These are phyloP conservation scores for Ectropis grisescens DNA, from an alignment of 1,140 invertebrate genomes.

Conservation along the genomic window DNA sequence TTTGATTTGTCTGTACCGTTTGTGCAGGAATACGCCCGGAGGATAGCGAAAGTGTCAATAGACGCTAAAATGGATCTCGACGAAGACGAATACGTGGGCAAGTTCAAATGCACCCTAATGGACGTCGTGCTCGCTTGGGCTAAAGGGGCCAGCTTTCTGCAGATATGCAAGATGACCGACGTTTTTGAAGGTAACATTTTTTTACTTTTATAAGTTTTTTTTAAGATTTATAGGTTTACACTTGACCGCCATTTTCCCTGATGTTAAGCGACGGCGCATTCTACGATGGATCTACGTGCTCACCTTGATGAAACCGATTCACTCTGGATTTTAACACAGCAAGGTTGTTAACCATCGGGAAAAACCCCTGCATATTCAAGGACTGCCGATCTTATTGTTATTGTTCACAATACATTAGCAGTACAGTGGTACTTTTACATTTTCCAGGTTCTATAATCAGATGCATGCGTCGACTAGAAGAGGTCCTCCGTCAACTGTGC, in stretches of 20 bases:
- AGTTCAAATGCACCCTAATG: constrained; percentile 96
- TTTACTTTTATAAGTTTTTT: constrained; percentile 1
- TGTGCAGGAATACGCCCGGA: constrained; percentile 86
- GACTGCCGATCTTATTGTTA: too few relatives aligned
- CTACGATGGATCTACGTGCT: too few relatives aligned
- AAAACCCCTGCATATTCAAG: too few relatives aligned
- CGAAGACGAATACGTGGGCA: constrained; percentile 92
- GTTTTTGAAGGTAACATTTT: constrained; percentile 92
- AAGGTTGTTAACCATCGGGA: too few relatives aligned
- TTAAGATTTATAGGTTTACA: too few relatives aligned
- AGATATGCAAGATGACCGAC: constrained; percentile 97
- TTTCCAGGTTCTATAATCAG: constrained; percentile 95
- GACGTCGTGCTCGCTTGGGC: constrained; percentile 98
- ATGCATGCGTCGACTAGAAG: constrained; percentile 96
- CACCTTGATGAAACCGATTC: too few relatives aligned
- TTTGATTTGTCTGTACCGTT: too few relatives aligned
- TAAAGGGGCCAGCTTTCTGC: constrained; percentile 91
- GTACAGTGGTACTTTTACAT: too few relatives aligned
- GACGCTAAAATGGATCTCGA: constrained; percentile 93
- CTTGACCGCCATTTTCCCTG: too few relatives aligned
- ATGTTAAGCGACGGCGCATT: too few relatives aligned
- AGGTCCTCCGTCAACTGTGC: constrained; percentile 93
- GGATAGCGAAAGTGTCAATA: constrained; percentile 91
- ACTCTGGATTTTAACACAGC: too few relatives aligned
- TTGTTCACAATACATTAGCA: too few relatives aligned